Evolutionary conservation across 2,888 invertebrate species (phyloP), one percentile per base, ranked within the genome.

Genomic region (Galeopsomyia nigrocyanea): DNA sequence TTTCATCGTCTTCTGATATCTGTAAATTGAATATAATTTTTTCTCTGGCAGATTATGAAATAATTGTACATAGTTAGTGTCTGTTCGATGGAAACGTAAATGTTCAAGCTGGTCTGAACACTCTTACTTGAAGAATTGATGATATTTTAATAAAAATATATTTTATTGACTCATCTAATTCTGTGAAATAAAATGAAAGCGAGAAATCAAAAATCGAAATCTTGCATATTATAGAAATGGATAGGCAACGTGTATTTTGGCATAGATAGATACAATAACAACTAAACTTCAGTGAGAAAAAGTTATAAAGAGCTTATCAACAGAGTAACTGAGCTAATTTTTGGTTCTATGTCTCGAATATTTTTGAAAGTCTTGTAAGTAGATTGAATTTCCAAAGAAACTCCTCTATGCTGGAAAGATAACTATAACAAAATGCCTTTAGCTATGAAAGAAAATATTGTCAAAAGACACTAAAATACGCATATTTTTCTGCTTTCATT

Each of bases 51-150:
- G 58, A 50, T 10, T 22, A 63, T 57, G n/a, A 64, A 19, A 62
- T 57, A 68, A 68, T 49, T 75, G 72, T 75, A 72, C 2, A 75
- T 75, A 72, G 10, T 66, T 71, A 66, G 49, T 39, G 17, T 53
- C 63, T 60, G 64, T 68, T 68, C 67, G 58, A 70, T 22, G 55
- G 39, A 67, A 39, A 39, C 39, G 66, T 58, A 73, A 75, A 70
- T 67, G 73, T 75, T 75, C 72, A 69, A 72, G 72, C 75, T 69
- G 75, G 75, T 22, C 69, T 75, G 71, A 72, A 75, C 75, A 57
- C 56, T 75, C 65, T 74, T 72, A 62, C 69, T 69, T 63, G 26
- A 13, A 62, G 68, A 64, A 51, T 31, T 68, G 22, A 62, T 47
- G 55, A 56, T 49, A 61, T 69, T 72, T 68, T 72, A 72, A 39